Conservation (phyloP, 1,140 invertebrate species). For the Neodiprion fabricii region DNA sequence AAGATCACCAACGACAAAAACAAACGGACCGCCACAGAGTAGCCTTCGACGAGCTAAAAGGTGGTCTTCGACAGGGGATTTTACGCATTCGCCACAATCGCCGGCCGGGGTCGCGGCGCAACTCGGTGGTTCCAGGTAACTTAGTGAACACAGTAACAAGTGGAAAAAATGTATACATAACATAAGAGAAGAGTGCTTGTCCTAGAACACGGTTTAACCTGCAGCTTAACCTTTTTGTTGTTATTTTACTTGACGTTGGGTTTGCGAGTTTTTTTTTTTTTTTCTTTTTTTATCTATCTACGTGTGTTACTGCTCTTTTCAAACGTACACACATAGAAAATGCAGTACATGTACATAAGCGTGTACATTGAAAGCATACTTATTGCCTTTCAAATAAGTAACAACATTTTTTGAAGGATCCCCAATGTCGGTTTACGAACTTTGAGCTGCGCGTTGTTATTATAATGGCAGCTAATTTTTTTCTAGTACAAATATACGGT, state of each 20-base stretch:
- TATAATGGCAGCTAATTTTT: not conserved
- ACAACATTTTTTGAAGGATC: not conserved
- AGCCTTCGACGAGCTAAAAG: slow-evolving; percentile 70
- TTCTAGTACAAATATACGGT: not conserved
- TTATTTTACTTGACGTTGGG: slow-evolving; percentile 14
- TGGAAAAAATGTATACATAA: not conserved
- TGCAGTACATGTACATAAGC: not conserved
- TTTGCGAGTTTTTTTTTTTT: slow-evolving; percentile 28
- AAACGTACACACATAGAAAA: not conserved
- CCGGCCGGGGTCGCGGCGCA: slow-evolving; percentile 52
- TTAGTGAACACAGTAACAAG: slow-evolving; percentile 6
- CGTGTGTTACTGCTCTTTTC: slow-evolving; percentile 24
- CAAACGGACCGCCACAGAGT: slow-evolving; percentile 54
- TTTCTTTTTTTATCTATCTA: slow-evolving; percentile 35
- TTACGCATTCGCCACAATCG: slow-evolving; percentile 62
- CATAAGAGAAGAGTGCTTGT: too few species aligned
- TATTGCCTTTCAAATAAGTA: not conserved
- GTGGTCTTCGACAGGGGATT: slow-evolving; percentile 86
- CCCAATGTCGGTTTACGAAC: not conserved
- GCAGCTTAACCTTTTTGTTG: slow-evolving; percentile 28
- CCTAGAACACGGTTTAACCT: slow-evolving; percentile 17
- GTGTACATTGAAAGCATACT: not conserved
- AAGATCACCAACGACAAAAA: slow-evolving; percentile 53
- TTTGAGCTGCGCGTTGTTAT: not conserved
- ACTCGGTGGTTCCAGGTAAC: slow-evolving; percentile 65